phyloP scores from a whole-genome alignment of 2,113 vertebrate species.

The Notarius quadriscutis region DNA sequence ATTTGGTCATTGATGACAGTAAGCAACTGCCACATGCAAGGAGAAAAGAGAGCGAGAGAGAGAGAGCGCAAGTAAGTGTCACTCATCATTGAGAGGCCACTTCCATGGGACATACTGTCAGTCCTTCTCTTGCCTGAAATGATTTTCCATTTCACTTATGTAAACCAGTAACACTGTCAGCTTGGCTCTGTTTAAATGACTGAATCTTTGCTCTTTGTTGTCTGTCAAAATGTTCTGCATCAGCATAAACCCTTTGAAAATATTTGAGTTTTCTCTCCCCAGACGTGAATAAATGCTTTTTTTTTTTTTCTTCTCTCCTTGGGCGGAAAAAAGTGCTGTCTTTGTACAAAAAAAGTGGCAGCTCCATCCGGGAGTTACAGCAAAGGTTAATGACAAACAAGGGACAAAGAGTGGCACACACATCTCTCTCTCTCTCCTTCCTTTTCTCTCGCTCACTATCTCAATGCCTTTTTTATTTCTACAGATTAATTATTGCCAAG shows the following conservation, averaged over 20 bases:
- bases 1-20: constrained; percentile 9
- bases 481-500: constrained; percentile 90
- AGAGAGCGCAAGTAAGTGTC: constrained; percentile 38
- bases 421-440: constrained; percentile 59
- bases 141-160: constrained; percentile 57
- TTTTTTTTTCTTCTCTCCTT: constrained; percentile 80
- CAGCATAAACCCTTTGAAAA: constrained; percentile 74
- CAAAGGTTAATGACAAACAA: constrained; percentile 91
- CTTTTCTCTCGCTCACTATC: constrained; percentile 47
- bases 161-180: constrained; percentile 41
- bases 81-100: not conserved
- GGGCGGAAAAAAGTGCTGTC: constrained; percentile 75
- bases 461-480: constrained; percentile 82
- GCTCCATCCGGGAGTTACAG: constrained; percentile 78
- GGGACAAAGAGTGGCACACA: constrained; percentile 91
- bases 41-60: constrained; percentile 28
- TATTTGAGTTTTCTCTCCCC: constrained; percentile 66
- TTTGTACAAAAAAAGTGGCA: constrained; percentile 75
- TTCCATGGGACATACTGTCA: not conserved
- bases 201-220: constrained; percentile 55
- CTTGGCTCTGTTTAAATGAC: constrained; percentile 55
- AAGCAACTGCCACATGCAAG: constrained; percentile 30
- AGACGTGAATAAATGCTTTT: constrained; percentile 78
- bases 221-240: constrained; percentile 68
- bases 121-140: constrained; percentile 33